A percentile compares a stretch with the other conserved stretches of the same genome.
These are phyloP conservation scores for Astur gentilis DNA, from an alignment of 2,113 vertebrate species.

Conservation along the genomic window DNA sequence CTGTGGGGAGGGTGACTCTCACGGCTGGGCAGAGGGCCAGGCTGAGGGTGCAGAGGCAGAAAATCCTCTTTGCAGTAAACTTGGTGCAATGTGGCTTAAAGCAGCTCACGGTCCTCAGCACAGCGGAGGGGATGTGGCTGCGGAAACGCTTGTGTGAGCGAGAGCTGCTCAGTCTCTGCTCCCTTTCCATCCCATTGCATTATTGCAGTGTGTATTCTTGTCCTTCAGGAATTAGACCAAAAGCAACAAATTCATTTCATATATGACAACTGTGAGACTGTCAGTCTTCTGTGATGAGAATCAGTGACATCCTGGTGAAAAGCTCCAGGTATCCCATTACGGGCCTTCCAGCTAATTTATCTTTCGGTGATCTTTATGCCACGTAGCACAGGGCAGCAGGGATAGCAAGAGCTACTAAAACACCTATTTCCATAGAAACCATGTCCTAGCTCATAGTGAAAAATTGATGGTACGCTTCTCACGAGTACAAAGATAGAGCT, in stretches of 20 bases:
- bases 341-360: neutral
- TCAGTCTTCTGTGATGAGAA: neutral
- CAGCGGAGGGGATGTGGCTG: fast-evolving
- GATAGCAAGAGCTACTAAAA: neutral
- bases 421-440: neutral
- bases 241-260: neutral
- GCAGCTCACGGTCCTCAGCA: fast-evolving
- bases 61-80: neutral
- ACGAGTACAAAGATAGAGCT: neutral
- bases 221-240: neutral
- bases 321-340: neutral
- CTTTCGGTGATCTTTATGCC: neutral
- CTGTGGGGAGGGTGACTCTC: neutral
- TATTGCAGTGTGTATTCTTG: neutral
- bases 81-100: neutral
- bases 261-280: neutral
- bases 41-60: neutral
- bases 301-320: neutral
- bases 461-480: neutral
- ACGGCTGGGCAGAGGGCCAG: neutral
- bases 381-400: neutral
- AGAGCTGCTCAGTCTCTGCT: neutral
- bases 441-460: neutral
- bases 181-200: neutral
- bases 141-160: neutral